Conservation (phyloP, 2,113 vertebrate species). For the Pollachius pollachius region DNA sequence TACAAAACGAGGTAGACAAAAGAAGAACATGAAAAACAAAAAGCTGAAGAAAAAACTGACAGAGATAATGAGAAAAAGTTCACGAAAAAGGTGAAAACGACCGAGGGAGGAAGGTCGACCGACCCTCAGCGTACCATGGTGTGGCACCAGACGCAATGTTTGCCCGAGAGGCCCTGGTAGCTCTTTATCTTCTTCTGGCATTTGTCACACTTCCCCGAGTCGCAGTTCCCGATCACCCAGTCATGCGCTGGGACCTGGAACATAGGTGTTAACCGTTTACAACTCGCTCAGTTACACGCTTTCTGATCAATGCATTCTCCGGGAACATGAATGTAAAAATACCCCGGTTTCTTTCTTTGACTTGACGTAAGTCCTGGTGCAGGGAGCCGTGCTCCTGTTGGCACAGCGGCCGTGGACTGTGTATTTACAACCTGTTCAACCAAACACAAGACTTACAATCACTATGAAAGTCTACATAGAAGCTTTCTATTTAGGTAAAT, state of each 20-base stretch:
- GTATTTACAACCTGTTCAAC: slow-evolving; percentile 83
- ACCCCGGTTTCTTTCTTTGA: slow-evolving; percentile 88
- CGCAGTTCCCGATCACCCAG: slow-evolving; percentile 88
- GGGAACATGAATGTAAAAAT: slow-evolving; percentile 41
- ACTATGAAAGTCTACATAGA: background rate
- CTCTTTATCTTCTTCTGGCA: slow-evolving; percentile 92
- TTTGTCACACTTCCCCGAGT: slow-evolving; percentile 80
- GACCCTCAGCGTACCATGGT: slow-evolving; percentile 71
- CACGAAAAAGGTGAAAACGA: no score
- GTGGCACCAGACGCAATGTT: slow-evolving; percentile 92
- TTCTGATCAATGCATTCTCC: background rate
- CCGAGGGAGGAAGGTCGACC: no score
- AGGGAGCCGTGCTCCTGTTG: slow-evolving; percentile 80
- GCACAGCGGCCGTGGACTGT: slow-evolving; percentile 89
- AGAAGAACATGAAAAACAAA: no score
- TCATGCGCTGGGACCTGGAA: slow-evolving; percentile 80
- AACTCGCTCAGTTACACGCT: slow-evolving; percentile 8
- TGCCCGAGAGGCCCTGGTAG: slow-evolving; percentile 76
- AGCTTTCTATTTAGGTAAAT: no score
- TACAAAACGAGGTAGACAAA: no score
- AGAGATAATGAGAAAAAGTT: no score
- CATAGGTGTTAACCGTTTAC: slow-evolving; percentile 21
- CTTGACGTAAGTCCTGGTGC: slow-evolving; percentile 89
- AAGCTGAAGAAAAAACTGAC: background rate
- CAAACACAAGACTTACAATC: background rate